Percentiles rank a stretch among this genome's conserved stretches.
Conservation (phyloP, 2,888 invertebrate species). For the Chaitophorus viminalis region DNA sequence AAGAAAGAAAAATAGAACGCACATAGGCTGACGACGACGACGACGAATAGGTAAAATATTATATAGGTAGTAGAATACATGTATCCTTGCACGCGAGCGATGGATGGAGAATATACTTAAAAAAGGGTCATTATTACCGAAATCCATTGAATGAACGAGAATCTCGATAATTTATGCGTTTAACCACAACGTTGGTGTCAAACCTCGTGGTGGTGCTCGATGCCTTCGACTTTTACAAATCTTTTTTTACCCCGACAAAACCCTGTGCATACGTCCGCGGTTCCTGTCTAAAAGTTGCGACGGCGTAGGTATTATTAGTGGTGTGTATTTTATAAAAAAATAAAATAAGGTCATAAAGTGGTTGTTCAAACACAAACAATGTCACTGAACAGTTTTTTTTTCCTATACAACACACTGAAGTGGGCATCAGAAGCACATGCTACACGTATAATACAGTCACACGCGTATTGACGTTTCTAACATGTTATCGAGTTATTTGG, state of each 20-base stretch:
- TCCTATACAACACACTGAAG: background rate
- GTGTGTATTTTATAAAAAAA: background rate
- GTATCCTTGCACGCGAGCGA: background rate
- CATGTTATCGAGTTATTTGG: background rate
- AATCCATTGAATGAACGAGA: background rate
- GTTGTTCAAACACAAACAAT: conserved; percentile 34
- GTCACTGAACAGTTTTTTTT: background rate
- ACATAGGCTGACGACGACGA: background rate
- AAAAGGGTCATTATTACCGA: background rate
- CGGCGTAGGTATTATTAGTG: background rate
- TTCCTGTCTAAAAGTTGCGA: background rate
- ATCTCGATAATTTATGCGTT: background rate
- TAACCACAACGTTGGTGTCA: background rate
- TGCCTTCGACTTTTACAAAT: background rate
- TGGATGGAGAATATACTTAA: background rate
- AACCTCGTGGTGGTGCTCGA: background rate
- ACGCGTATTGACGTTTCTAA: background rate
- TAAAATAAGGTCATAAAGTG: background rate
- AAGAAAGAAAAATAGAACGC: background rate
- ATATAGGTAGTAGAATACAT: background rate
- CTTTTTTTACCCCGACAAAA: background rate
- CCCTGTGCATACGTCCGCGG: background rate
- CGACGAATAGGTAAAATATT: background rate
- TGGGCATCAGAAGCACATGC: background rate
- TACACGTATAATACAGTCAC: too few relatives aligned